Conservation (phyloP, 1,140 invertebrate species). For the Atta texana region DNA sequence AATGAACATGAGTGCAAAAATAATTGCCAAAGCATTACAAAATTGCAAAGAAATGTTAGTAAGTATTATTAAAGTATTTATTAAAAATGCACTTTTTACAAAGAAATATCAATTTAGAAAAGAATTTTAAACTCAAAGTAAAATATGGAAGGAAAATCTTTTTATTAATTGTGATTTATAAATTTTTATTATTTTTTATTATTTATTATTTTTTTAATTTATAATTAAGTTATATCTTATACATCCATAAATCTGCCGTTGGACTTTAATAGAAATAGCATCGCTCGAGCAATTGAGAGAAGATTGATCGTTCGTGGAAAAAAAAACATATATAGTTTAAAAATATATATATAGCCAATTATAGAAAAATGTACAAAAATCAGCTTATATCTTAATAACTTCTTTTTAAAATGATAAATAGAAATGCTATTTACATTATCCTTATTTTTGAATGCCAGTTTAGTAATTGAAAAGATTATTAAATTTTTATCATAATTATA, state of each 20-base stretch:
- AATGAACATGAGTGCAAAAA: neutral
- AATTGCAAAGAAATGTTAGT: slow-evolving; percentile 5
- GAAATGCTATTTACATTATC: neutral
- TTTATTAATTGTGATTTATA: neutral
- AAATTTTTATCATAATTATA: neutral
- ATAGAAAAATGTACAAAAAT: slow-evolving; percentile 26
- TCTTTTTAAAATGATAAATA: neutral
- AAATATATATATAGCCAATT: neutral
- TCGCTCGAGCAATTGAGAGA: slow-evolving; percentile 2
- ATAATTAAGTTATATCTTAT: neutral
- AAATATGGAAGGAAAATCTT: neutral
- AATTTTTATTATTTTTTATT: neutral
- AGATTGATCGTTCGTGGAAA: slow-evolving; percentile 28
- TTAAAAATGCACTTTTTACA: neutral
- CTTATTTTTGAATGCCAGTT: neutral
- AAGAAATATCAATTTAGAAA: neutral
- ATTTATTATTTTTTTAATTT: neutral
- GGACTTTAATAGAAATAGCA: slow-evolving; percentile 22
- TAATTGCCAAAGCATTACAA: neutral
- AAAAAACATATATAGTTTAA: neutral
- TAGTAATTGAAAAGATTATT: neutral
- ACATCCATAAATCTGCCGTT: slow-evolving; percentile 43
- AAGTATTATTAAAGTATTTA: too few species aligned
- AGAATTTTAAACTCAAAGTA: neutral
- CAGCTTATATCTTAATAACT: neutral